These are phyloP conservation scores for Trididemnum clinides DNA, from an alignment of 23 tunicate genomes.

Conservation along the genomic window DNA sequence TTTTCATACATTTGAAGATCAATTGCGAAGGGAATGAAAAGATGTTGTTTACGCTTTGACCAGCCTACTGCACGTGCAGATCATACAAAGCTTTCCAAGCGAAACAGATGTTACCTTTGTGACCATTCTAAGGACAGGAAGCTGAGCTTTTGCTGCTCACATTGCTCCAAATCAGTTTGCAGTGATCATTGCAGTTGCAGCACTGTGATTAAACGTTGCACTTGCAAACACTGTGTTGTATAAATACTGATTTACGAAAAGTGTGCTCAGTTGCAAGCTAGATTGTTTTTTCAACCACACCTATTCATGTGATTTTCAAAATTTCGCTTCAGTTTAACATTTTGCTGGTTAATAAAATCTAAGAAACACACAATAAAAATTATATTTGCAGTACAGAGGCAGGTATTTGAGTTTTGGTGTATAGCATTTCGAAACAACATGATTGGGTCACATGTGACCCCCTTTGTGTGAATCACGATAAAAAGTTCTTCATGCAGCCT, in stretches of 20 bases:
- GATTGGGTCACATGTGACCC: not conserved
- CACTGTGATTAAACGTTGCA: not conserved
- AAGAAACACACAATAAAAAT: not conserved
- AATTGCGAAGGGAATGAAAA: not conserved
- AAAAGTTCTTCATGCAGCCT: constrained; percentile 10
- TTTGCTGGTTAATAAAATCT: not conserved
- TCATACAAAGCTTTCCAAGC: not conserved
- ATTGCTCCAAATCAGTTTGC: constrained; percentile 11
- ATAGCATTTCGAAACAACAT: constrained; percentile 3
- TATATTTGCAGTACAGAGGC: not conserved
- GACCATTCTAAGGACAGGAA: constrained; percentile 1
- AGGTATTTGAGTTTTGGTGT: not conserved
- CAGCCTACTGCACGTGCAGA: not conserved
- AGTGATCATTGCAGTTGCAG: not conserved
- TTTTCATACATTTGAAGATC: not conserved
- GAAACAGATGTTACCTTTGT: not conserved
- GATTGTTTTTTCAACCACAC: not conserved
- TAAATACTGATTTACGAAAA: not conserved
- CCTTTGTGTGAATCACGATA: constrained; percentile 1
- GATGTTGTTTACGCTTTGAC: not conserved
- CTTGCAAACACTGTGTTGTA: not conserved
- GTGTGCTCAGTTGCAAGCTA: not conserved
- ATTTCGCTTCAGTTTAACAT: not conserved
- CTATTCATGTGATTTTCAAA: not conserved
- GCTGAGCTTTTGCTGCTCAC: constrained; percentile 4